Conservation (phyloP, 2,113 vertebrate genomes). For the Steatornis caripensis region DNA sequence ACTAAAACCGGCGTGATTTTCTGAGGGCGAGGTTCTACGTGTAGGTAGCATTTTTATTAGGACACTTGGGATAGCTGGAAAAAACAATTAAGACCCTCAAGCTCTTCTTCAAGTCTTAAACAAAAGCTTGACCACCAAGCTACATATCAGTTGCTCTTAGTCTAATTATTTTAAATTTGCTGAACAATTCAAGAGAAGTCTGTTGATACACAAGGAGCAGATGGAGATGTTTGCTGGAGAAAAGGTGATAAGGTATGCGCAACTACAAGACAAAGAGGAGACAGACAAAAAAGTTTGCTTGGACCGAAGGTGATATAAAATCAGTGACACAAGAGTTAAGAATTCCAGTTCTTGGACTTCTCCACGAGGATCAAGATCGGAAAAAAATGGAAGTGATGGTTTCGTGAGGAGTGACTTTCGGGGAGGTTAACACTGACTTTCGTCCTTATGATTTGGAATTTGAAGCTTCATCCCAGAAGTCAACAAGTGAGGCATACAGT, state of each 20-base stretch:
- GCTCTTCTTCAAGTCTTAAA: neutral
- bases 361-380: neutral
- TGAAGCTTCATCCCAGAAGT: neutral
- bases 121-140: neutral
- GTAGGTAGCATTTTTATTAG: neutral
- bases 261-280: neutral
- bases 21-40: neutral
- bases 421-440: neutral
- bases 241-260: neutral
- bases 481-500: neutral
- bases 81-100: neutral
- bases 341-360: neutral
- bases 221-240: neutral
- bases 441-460: neutral
- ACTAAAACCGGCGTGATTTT: neutral
- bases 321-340: neutral
- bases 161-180: neutral
- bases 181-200: neutral
- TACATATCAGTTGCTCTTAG: neutral
- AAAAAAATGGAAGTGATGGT: neutral
- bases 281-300: neutral
- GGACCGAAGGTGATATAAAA: neutral
- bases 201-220: neutral
- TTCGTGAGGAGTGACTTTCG: neutral
- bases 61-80: neutral